phyloP scores from a whole-genome alignment of 1,140 invertebrate species.

The Monochamus saltuarius region DNA sequence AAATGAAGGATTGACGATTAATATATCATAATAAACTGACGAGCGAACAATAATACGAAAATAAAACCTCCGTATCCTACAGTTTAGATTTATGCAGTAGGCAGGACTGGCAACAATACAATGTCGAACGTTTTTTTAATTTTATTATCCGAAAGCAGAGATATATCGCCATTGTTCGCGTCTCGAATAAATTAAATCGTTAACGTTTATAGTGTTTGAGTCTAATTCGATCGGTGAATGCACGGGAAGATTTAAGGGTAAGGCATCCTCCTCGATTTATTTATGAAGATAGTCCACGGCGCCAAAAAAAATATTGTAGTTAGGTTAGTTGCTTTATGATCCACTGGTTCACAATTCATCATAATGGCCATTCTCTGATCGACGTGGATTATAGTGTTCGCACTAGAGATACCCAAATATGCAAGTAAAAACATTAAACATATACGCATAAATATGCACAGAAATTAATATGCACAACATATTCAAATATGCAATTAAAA shows the following conservation, averaged over 20 bases:
- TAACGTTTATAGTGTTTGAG: slow-evolving; percentile 23
- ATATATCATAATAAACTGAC: no score
- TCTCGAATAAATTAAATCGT: slow-evolving; percentile 24
- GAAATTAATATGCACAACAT: no score
- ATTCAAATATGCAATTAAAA: no score
- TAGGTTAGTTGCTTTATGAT: no score
- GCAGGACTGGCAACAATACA: slow-evolving; percentile 18
- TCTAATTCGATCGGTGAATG: slow-evolving; percentile 21
- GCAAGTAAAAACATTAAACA: no score
- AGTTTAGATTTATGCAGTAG: slow-evolving; percentile 19
- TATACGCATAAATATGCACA: no score
- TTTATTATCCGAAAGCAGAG: slow-evolving; percentile 20
- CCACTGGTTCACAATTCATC: no score
- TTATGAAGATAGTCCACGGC: slow-evolving; percentile 16
- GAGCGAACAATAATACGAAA: neutral
- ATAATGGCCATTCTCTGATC: no score
- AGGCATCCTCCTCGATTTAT: slow-evolving; percentile 14
- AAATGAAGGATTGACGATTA: no score
- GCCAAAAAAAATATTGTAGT: slow-evolving; percentile 11
- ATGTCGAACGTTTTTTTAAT: slow-evolving; percentile 23
- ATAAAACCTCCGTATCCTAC: slow-evolving; percentile 17
- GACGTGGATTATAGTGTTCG: no score
- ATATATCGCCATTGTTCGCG: slow-evolving; percentile 21
- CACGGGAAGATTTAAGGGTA: slow-evolving; percentile 15
- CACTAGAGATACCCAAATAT: no score